Conservation (phyloP, 2,113 vertebrate species). For the Vulpes ferrilata region DNA sequence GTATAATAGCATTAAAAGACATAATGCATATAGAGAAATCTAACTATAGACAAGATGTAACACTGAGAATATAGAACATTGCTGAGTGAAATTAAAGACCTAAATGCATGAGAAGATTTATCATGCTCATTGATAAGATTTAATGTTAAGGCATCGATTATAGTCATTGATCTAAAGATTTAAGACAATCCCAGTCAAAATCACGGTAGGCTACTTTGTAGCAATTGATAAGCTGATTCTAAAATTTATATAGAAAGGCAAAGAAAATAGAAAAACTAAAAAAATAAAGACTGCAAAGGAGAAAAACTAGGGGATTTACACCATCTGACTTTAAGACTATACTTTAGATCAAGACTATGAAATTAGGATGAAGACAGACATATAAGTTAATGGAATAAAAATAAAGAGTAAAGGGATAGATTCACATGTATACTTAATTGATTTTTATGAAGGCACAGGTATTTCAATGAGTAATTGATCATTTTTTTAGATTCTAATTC, state of each 20-base stretch:
- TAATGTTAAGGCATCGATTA: neutral
- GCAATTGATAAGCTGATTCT: neutral
- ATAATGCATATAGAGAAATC: neutral
- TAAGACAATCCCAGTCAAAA: neutral
- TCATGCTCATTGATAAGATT: neutral
- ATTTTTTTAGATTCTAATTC: neutral
- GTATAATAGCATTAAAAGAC: neutral
- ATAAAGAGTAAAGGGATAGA: neutral
- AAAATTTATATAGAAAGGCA: constrained; percentile 23
- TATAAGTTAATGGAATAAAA: neutral
- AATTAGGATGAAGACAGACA: neutral
- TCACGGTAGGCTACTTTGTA: neutral
- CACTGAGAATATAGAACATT: neutral
- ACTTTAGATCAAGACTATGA: neutral
- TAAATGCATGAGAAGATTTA: neutral
- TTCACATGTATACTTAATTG: neutral
- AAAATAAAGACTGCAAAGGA: neutral
- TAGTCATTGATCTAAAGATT: neutral
- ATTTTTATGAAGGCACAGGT: neutral
- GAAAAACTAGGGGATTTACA: neutral
- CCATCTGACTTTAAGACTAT: neutral
- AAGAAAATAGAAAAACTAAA: constrained; percentile 13
- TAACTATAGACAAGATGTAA: neutral
- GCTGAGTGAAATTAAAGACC: neutral
- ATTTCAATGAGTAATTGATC: neutral